Evolutionary conservation across 2,797 vertebrate species (phyloP), one percentile per base, ranked within the genome.

Genomic region (Platyrinchus mystaceus): DNA sequence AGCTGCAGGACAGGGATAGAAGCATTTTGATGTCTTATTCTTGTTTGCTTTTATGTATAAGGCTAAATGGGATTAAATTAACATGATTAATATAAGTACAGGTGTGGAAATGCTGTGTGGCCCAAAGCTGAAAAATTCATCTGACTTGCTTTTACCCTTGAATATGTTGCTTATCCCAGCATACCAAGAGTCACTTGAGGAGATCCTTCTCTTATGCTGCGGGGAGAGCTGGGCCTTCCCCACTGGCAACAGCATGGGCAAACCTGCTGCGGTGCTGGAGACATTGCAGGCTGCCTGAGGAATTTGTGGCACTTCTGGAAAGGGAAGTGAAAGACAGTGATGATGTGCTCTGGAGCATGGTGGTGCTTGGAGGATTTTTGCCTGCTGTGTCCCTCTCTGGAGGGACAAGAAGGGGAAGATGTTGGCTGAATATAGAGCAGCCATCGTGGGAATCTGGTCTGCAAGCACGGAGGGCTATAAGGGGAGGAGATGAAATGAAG

Each of bases 11-110:
- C n/a, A 70, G 30, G 60, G 56, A 68, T 28, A 64, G 53, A 89
- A 85, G 64, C 27, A 74, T 89, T 75, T 89, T 70, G 46, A 37
- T 9, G 6, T 71, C 68, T 89, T 94, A 30, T 28, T 93, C 44
- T 87, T 77, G 47, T 80, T 92, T 50, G 30, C 34, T 85, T 84
- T 84, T 87, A 67, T 32, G 87, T 41, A 27, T 49, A 58, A 93
- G 64, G 53, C 69, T 91, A 91, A 96, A 91, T 81, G 73, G 2
- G 10, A 76, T 91, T 86, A 91, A 84, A 81, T 90, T 93, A 94
- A 88, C 9, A 3, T 44, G 73, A 76, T 90, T 94, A 84, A 37
- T 86, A 2, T 63, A 85, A 91, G 47, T 52, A 19, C 17, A 26
- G 74, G 19, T 76, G n/a, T 82, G 83, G 67, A 91, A 93, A 89